Conservation (phyloP, 2,888 invertebrate genomes). For the Pseudanteris insignis region DNA sequence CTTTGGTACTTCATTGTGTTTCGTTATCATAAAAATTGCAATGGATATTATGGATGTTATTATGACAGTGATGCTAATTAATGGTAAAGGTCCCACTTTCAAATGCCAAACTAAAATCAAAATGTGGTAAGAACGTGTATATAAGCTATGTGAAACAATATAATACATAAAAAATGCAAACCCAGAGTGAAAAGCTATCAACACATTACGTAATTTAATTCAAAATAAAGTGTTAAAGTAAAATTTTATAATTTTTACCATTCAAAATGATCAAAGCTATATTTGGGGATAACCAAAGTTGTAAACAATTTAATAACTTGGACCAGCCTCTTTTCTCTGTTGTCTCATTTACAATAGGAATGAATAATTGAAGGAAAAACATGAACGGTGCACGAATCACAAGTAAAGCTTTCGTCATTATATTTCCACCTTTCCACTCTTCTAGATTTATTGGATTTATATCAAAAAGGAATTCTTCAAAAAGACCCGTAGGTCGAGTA, state of each 20-base stretch:
- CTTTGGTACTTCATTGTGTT: slow-evolving; percentile 52
- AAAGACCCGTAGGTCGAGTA: slow-evolving; percentile 54
- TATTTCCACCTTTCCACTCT: slow-evolving; percentile 62
- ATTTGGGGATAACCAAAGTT: slow-evolving; percentile 68
- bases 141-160: too few species aligned
- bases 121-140: too few species aligned
- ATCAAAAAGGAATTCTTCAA: slow-evolving; percentile 60
- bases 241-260: slow-evolving; percentile 45
- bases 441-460: slow-evolving; percentile 58
- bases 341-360: slow-evolving; percentile 70
- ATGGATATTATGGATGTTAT: slow-evolving; percentile 47
- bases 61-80: slow-evolving; percentile 48
- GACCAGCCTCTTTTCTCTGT: slow-evolving; percentile 70
- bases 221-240: too few species aligned
- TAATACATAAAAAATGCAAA: not conserved
- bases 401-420: slow-evolving; percentile 60
- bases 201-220: too few species aligned
- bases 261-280: slow-evolving; percentile 62
- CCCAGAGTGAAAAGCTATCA: too few species aligned
- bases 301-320: slow-evolving; percentile 69
- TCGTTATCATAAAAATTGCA: slow-evolving; percentile 54
- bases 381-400: slow-evolving; percentile 68
- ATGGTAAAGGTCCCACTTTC: slow-evolving; percentile 52
- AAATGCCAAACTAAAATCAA: slow-evolving; percentile 50
- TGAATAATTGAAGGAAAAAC: slow-evolving; percentile 68